A percentile compares a stretch with the other conserved stretches of the same genome.
These are phyloP conservation scores for Rhynchophorus ferrugineus DNA, from an alignment of 1,140 invertebrate genomes.

Conservation along the genomic window DNA sequence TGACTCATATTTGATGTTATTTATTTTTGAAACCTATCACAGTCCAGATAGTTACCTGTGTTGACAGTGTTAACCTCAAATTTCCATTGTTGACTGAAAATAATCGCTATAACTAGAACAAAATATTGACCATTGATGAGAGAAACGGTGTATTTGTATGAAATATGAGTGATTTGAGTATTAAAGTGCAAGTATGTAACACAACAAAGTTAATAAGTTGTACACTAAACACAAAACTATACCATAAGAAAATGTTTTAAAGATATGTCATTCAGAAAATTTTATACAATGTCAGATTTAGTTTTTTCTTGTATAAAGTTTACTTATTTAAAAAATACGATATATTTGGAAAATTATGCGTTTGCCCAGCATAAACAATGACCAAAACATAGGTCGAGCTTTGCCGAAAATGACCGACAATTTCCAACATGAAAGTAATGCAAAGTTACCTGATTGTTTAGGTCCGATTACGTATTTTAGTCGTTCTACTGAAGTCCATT, in stretches of 20 bases:
- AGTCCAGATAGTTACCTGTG: too few relatives aligned
- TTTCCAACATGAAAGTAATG: constrained; percentile 36
- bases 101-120: too few relatives aligned
- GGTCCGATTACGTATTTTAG: constrained; percentile 29
- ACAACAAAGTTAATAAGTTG: too few relatives aligned
- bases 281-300: constrained; percentile 2
- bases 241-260: not conserved
- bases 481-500: constrained; percentile 25
- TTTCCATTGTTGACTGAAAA: too few relatives aligned
- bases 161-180: too few relatives aligned
- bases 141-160: too few relatives aligned
- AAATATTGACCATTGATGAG: too few relatives aligned
- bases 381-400: constrained; percentile 39
- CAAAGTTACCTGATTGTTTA: constrained; percentile 33
- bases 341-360: constrained; percentile 20
- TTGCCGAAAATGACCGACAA: constrained; percentile 41
- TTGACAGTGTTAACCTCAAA: too few relatives aligned
- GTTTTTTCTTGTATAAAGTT: not conserved
- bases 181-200: too few relatives aligned
- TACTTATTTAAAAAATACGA: constrained; percentile 1
- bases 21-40: too few relatives aligned
- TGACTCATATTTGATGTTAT: too few relatives aligned
- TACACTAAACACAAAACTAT: too few relatives aligned
- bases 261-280: not conserved
- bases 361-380: constrained; percentile 34